A percentile compares a stretch with the other conserved stretches of the same genome.
Conservation (phyloP, 2,113 vertebrate genomes). For the Limnothrissa miodon region DNA sequence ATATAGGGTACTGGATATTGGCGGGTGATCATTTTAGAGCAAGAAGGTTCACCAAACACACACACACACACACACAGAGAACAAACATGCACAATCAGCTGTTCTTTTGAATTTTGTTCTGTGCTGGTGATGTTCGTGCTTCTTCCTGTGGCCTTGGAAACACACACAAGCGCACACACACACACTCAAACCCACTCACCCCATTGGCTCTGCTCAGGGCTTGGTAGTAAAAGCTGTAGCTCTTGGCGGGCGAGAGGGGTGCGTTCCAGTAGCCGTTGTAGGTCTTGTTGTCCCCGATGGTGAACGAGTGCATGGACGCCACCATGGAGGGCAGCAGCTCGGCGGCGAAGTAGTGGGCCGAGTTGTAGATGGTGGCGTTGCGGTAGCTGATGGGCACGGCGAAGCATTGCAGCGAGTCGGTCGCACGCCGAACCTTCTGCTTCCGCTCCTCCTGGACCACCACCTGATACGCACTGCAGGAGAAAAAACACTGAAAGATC, state of each 20-base stretch:
- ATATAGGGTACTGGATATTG: background rate
- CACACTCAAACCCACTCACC: slow-evolving; percentile 72
- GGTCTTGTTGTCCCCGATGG: slow-evolving; percentile 95
- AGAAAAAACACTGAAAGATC: background rate
- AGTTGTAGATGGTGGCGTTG: slow-evolving; percentile 86
- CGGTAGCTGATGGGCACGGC: slow-evolving; percentile 86
- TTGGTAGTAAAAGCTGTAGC: slow-evolving; percentile 98
- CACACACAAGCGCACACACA: background rate
- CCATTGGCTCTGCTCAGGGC: slow-evolving; percentile 94
- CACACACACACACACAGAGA: slow-evolving; percentile 71
- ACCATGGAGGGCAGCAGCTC: slow-evolving; percentile 88
- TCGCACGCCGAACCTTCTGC: slow-evolving; percentile 86
- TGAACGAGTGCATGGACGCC: slow-evolving; percentile 86
- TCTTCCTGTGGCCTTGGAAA: background rate
- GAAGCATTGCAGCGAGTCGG: slow-evolving; percentile 86
- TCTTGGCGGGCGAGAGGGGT: slow-evolving; percentile 91
- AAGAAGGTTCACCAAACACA: background rate
- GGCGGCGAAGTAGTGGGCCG: slow-evolving; percentile 89
- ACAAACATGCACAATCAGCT: slow-evolving; percentile 93
- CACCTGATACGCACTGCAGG: slow-evolving; percentile 86
- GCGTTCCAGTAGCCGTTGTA: slow-evolving; percentile 97
- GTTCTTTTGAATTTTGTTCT: too few species aligned
- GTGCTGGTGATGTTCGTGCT: too few species aligned
- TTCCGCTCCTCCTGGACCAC: slow-evolving; percentile 91
- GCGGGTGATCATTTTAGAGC: background rate